Evolutionary conservation across 2,797 vertebrate species (phyloP).

Genomic region (Parotocinclus haroldoi): DNA sequence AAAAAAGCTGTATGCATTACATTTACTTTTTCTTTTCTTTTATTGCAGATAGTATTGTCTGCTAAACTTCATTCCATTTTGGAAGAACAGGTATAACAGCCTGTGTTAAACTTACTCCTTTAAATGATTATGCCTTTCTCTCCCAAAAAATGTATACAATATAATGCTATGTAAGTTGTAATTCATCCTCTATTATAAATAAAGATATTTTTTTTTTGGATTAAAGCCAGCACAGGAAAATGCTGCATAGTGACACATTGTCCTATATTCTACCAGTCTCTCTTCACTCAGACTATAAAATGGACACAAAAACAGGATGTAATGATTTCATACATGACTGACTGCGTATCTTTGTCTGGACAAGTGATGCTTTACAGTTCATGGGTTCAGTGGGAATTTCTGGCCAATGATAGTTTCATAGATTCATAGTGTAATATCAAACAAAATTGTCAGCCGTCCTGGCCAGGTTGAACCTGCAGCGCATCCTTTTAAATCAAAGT

Average conservation of each 20-base stretch:
- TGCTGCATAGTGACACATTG: background rate
- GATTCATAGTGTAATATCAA: conserved; percentile 53
- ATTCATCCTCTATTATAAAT: no score
- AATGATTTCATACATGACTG: conserved; percentile 44
- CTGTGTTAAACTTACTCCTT: no score
- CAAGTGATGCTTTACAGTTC: conserved; percentile 46
- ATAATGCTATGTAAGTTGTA: no score
- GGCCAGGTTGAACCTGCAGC: conserved; percentile 47
- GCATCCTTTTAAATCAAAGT: conserved; percentile 64
- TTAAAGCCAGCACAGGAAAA: no score
- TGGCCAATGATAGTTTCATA: conserved; percentile 55
- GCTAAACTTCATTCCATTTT: no score
- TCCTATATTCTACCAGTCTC: conserved; percentile 6
- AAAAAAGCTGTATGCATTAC: no score
- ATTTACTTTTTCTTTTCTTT: no score
- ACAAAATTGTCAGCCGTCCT: conserved; percentile 58
- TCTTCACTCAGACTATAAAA: background rate
- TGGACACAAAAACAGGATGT: conserved; percentile 3
- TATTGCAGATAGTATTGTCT: no score
- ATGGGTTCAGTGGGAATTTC: conserved; percentile 51
- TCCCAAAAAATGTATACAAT: no score
- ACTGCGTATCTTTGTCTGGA: conserved; percentile 46
- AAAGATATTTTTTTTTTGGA: no score
- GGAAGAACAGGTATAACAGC: no score
- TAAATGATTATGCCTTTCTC: no score